A percentile compares a stretch with the other conserved stretches of the same genome.
These are phyloP conservation scores for Apotomis betuletana DNA, from an alignment of 2,888 invertebrate genomes.

Conservation along the genomic window DNA sequence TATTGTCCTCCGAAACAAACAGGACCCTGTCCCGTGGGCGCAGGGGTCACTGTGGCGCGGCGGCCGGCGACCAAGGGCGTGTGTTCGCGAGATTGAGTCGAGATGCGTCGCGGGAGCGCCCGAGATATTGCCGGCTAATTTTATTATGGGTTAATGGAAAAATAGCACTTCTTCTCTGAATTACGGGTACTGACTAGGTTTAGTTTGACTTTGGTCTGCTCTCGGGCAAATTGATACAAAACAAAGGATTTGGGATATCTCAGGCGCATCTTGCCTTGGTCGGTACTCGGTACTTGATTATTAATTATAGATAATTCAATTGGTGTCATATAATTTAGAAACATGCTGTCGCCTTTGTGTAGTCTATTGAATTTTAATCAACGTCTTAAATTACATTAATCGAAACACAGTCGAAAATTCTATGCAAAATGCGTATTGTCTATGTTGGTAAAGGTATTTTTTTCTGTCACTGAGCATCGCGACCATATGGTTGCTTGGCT, in stretches of 20 bases:
- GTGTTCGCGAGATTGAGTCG: conserved; percentile 23
- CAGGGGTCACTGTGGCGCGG: neutral
- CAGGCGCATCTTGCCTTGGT: neutral
- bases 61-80: conserved; percentile 4
- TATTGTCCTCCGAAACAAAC: neutral
- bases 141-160: conserved; percentile 20
- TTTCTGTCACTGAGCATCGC: no score
- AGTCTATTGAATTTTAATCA: no score
- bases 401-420: no score
- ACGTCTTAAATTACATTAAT: no score
- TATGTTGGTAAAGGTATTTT: no score
- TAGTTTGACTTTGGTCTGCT: neutral
- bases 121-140: conserved; percentile 19
- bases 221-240: neutral
- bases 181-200: conserved; percentile 14
- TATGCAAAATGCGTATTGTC: no score
- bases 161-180: neutral
- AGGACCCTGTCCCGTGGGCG: neutral
- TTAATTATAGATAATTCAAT: neutral
- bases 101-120: conserved; percentile 13
- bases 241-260: neutral
- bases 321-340: no score
- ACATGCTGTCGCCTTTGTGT: no score
- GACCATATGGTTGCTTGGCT: no score
- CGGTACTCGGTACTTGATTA: neutral